phyloP scores from a whole-genome alignment of 2,797 vertebrate genomes.

The Lepus townsendii region DNA sequence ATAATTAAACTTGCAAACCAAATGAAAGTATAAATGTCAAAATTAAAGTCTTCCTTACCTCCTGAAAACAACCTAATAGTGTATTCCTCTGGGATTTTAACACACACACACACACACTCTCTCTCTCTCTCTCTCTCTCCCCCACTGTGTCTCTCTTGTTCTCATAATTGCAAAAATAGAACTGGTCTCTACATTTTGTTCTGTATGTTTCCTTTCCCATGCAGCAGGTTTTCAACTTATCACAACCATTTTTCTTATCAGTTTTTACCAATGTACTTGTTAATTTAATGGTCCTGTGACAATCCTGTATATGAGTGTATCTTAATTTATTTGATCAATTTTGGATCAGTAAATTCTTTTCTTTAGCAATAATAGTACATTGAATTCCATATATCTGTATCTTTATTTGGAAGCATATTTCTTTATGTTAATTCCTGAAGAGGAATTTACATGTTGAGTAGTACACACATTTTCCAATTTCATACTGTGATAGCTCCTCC shows the following conservation, averaged over 20 bases:
- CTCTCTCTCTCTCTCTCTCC: not conserved
- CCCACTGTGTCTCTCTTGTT: not conserved
- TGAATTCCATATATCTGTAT: not conserved
- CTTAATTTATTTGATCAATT: constrained; percentile 27
- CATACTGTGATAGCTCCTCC: not conserved
- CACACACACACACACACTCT: not conserved
- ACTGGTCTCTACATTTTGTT: not conserved
- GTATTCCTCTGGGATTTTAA: not conserved
- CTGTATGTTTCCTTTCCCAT: not conserved
- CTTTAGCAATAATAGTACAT: constrained; percentile 7
- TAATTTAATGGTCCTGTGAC: not conserved
- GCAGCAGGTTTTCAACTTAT: constrained; percentile 32
- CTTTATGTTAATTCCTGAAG: not conserved
- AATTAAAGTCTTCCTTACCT: not conserved
- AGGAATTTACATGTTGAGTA: not conserved
- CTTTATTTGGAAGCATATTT: constrained; percentile 24
- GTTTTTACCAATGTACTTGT: constrained; percentile 12
- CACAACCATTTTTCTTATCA: not conserved
- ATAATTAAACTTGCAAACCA: not conserved
- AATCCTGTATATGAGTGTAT: not conserved
- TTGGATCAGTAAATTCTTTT: not conserved
- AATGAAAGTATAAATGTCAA: not conserved
- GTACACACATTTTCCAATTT: not conserved
- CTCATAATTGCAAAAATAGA: constrained; percentile 15
- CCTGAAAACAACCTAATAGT: not conserved